Evolutionary conservation across 2,888 invertebrate genomes (phyloP), one percentile per base, ranked within the genome.

Genomic region (Bibio marci): DNA sequence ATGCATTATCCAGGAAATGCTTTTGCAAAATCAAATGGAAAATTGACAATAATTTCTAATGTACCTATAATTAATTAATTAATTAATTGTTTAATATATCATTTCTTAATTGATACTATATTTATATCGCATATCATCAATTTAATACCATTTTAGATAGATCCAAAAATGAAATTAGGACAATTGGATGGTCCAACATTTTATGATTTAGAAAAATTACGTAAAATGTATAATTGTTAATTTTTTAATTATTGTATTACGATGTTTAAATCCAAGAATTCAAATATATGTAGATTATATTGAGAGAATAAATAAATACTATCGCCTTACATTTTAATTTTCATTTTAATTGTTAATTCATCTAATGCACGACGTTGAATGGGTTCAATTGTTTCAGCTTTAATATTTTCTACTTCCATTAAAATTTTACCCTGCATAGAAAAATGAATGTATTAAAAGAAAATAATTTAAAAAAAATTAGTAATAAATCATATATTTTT

Each of bases 141-240:
- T 32, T 12, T 3, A 7, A 13, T 6, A 4, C 25, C 3, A 19
- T 34, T 34, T 22, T n/a, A 37, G 37, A 34, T 38, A 15, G 27
- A 45, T 18, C 48, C 51, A 2, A 51, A 50, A 27, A 48, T 52
- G 1, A 47, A 48, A 3, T 48, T 59, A 46, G 59, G 59, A 1
- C 58, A 60, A 40, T 44, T 50, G 4, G 17, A 42, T 1, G 52
- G 47, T 3, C 57, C 59, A 6, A 56, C 57, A 2, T 48, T 48
- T 13, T 51, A 49, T 1, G 59, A 59, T 44, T 45, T 58, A 30
- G 43, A 45, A 25, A 59, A 59, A 47, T 51, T 59, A 14, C 52
- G 54, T 1, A 40, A 46, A 25, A 58, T 60, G 57, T 59, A 59
- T 43, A 48, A 52, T 31, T 59, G 60, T 40, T 48, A 14, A 15